Base-by-base conservation (phyloP, 2,888 invertebrate species). In the Limnephilus lunatus region DNA sequence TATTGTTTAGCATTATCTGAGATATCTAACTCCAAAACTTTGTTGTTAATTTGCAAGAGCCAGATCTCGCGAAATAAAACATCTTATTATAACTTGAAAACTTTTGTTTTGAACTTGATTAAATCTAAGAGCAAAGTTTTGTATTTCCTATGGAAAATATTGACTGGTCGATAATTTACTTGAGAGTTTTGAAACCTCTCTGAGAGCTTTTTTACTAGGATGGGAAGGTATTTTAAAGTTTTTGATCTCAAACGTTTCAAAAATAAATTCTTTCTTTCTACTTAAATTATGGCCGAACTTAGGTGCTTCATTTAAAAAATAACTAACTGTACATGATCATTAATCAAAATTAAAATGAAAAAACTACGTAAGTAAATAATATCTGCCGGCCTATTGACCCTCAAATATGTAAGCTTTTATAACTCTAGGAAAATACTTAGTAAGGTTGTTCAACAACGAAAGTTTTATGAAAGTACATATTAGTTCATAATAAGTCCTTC, bases 221-320 rank as follows among this genome's bases (percentile, higher is more conserved):
- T 39, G n/a, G 25, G 12, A n/a, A 53, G 53, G 87, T 80, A 80
- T 80, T 88, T 88, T 68, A 88, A 88, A 88, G 80, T 88, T 88
- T 88, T 68, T 31, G 35, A 88, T 88, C 53, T 32, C 68, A 80
- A 68, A 68, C 68, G 25, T 68, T 68, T 68, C 68, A 25, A 80
- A 25, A 32, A 68, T 68, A 88, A 68, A 86, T 53, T 31, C 48
- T 53, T 86, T n/a, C 31, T 80, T 68, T 30, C 2, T 88, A 68
- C 80, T 88, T 19, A 53, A 88, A 31, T 80, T 31, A 80, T 80
- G 32, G 14, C 32, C 7, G n/a, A 32, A 35, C 35, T 39, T 85
- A 39, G 68, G 2, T 85, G 39, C 39, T 85, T 39, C 4, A 5
- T 85, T 39, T 25, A 85, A 85, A 85, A 25, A 39, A 35, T 15